A percentile compares a stretch with the other conserved stretches of the same genome.
phyloP scores from a whole-genome alignment of 2,113 vertebrate genomes.

The Numida meleagris region DNA sequence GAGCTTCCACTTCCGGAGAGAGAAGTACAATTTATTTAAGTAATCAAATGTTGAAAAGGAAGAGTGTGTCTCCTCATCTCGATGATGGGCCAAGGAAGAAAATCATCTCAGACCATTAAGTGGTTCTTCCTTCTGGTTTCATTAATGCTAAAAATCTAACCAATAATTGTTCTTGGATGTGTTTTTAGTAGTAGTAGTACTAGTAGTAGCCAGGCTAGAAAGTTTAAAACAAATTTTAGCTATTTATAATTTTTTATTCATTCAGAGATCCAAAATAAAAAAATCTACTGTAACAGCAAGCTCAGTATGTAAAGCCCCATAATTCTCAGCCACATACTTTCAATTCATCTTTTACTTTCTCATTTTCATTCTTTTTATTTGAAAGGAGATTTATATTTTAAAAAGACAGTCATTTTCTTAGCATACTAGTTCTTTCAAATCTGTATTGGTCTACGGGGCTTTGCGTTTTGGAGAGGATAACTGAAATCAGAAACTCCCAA shows the following conservation, averaged over 20 bases:
- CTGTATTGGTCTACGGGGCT: background rate
- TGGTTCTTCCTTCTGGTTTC: background rate
- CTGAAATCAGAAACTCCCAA: background rate
- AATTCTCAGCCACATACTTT: background rate
- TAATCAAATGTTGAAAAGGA: background rate
- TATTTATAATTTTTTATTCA: background rate
- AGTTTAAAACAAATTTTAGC: background rate
- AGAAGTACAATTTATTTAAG: background rate
- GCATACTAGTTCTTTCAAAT: background rate
- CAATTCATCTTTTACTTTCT: background rate
- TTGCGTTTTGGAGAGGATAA: conserved; percentile 40
- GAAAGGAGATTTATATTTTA: background rate
- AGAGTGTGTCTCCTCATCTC: background rate
- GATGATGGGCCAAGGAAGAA: background rate
- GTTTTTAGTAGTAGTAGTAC: too few relatives aligned
- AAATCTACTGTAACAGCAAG: background rate
- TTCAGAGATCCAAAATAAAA: background rate
- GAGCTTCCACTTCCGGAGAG: background rate
- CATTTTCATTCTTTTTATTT: conserved; percentile 22
- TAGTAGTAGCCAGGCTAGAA: background rate
- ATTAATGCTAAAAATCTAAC: background rate
- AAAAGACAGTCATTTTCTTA: background rate
- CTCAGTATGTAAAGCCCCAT: background rate
- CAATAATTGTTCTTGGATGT: background rate
- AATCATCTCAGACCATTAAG: background rate